Conservation (phyloP, 2,113 vertebrate species). For the Xiphophorus hellerii region DNA sequence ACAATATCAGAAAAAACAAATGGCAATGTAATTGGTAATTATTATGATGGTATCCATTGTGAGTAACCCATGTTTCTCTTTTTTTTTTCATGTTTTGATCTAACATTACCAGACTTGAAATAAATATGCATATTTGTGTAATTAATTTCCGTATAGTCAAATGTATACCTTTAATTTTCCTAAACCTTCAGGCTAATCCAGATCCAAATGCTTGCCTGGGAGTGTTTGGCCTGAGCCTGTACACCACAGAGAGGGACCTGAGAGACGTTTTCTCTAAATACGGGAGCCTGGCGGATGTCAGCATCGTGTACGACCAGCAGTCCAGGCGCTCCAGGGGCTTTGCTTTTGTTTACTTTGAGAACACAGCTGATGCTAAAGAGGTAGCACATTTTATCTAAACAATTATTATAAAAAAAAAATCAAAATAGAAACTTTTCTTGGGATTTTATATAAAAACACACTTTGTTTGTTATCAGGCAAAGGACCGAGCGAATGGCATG, state of each 20-base stretch:
- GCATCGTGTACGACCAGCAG: slow-evolving; percentile 95
- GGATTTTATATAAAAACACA: neutral
- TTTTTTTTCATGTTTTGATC: no score
- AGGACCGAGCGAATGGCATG: slow-evolving; percentile 97
- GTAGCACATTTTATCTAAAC: slow-evolving; percentile 61
- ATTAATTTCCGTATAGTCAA: neutral
- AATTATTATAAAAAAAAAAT: neutral
- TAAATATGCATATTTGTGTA: no score
- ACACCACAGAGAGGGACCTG: slow-evolving; percentile 94
- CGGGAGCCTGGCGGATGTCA: slow-evolving; percentile 90
- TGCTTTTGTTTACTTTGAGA: slow-evolving; percentile 96
- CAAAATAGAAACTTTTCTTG: neutral
- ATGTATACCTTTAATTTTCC: neutral
- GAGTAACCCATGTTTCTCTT: no score
- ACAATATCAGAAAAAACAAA: no score
- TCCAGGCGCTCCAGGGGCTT: slow-evolving; percentile 95
- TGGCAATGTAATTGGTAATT: no score
- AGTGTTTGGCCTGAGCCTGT: slow-evolving; percentile 95
- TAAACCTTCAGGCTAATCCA: slow-evolving; percentile 86
- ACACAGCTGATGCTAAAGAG: slow-evolving; percentile 91
- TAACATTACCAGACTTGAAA: no score
- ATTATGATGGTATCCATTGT: no score
- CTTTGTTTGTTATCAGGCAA: slow-evolving; percentile 80
- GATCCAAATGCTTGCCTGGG: slow-evolving; percentile 95
- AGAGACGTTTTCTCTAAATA: slow-evolving; percentile 97